Evolutionary conservation across 2,113 vertebrate genomes (phyloP).

Genomic region (Alligator mississippiensis): DNA sequence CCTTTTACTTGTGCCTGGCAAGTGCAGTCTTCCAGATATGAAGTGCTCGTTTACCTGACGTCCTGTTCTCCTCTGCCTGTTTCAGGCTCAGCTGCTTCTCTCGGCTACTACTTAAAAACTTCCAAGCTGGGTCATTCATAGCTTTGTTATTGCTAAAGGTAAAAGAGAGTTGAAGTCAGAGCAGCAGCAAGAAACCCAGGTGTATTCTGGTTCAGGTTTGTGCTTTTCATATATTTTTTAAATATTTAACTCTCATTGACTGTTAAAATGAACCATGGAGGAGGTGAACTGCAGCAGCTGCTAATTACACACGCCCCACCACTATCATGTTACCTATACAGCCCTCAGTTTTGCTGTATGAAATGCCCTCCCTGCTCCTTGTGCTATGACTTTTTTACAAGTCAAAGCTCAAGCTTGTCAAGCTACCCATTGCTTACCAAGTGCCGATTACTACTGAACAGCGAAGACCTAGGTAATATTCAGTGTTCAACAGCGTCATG

Average conservation of each 20-base stretch:
- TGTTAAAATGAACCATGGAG: background rate
- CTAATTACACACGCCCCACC: background rate
- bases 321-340: background rate
- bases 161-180: background rate
- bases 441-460: background rate
- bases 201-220: background rate
- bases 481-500: background rate
- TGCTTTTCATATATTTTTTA: background rate
- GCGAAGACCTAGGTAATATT: background rate
- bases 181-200: background rate
- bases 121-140: slow-evolving; percentile 88
- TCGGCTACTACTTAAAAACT: slow-evolving; percentile 91
- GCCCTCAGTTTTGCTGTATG: background rate
- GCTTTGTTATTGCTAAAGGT: slow-evolving; percentile 94
- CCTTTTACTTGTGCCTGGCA: too few species aligned
- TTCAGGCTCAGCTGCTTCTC: slow-evolving; percentile 91
- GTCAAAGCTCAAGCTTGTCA: background rate
- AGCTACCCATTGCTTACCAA: background rate
- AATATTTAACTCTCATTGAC: background rate
- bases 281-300: background rate
- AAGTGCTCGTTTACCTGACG: slow-evolving; percentile 81
- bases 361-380: background rate
- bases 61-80: slow-evolving; percentile 90
- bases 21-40: too few species aligned
- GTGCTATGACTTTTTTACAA: background rate